phyloP scores from a whole-genome alignment of 2,797 vertebrate species.

The Rhinichthys osculus region DNA sequence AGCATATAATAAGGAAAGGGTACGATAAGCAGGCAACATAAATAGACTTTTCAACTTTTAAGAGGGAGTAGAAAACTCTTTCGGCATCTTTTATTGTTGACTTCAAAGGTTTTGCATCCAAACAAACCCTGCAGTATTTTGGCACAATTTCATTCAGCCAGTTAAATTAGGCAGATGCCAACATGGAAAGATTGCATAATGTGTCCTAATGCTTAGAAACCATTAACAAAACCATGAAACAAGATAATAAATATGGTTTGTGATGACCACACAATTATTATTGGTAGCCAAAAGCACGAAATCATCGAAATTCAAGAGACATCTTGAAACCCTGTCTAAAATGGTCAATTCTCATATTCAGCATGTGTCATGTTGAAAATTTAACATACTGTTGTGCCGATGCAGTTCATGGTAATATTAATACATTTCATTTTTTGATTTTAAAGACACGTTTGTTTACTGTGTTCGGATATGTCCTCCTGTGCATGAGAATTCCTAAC shows the following conservation, averaged over 20 bases:
- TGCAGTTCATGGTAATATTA: background rate
- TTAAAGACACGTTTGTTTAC: background rate
- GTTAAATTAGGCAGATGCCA: constrained; percentile 18
- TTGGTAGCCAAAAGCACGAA: background rate
- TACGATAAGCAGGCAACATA: constrained; percentile 15
- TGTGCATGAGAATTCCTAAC: background rate
- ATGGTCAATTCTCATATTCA: background rate
- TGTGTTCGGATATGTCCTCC: background rate
- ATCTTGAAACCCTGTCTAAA: background rate
- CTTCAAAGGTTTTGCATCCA: constrained; percentile 22
- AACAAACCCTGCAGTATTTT: constrained; percentile 14
- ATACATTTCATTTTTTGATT: background rate
- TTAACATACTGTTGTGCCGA: background rate
- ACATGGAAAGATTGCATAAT: constrained; percentile 10
- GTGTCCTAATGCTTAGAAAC: constrained; percentile 1
- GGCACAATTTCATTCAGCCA: constrained; percentile 1
- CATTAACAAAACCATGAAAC: constrained; percentile 10
- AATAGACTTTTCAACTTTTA: constrained; percentile 29
- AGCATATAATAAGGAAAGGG: constrained; percentile 26
- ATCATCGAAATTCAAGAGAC: background rate
- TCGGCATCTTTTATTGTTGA: constrained; percentile 29
- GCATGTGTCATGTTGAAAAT: background rate
- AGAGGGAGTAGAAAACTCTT: constrained; percentile 23
- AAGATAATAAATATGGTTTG: constrained; percentile 22
- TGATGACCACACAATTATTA: constrained; percentile 9